Percentiles rank a stretch among this genome's conserved stretches.
These are phyloP conservation scores for Gambusia affinis DNA, from an alignment of 2,113 vertebrate genomes.

Conservation along the genomic window DNA sequence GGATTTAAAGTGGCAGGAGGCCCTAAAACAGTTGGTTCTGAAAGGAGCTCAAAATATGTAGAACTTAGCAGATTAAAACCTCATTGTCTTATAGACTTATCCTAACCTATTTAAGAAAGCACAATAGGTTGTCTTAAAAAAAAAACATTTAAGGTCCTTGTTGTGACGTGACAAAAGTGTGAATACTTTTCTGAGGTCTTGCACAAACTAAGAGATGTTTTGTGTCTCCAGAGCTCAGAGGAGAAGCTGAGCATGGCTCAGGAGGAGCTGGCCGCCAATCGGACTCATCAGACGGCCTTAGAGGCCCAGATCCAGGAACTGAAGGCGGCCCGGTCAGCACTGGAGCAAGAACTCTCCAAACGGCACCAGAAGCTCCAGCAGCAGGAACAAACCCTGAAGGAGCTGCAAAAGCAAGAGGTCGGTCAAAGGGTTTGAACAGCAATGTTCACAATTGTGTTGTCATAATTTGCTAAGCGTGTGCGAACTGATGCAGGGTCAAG, in stretches of 20 bases:
- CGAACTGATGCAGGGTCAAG: constrained; percentile 74
- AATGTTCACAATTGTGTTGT: background rate
- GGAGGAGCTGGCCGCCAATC: constrained; percentile 90
- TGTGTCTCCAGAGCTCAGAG: constrained; percentile 81
- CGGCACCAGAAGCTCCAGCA: constrained; percentile 82
- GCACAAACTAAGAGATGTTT: background rate
- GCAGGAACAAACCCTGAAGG: constrained; percentile 81
- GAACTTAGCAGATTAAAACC: no score
- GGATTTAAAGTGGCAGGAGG: no score
- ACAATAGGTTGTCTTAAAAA: no score
- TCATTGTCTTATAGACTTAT: no score
- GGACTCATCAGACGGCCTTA: constrained; percentile 84
- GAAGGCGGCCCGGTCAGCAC: constrained; percentile 68
- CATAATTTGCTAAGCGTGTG: background rate
- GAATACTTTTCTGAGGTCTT: background rate
- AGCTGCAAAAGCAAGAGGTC: constrained; percentile 89
- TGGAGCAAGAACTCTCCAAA: constrained; percentile 86
- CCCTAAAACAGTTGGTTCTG: no score
- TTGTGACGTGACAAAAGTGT: background rate
- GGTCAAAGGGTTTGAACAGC: background rate
- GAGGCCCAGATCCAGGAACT: constrained; percentile 88
- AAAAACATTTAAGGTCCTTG: background rate
- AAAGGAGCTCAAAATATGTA: no score
- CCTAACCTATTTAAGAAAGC: no score
- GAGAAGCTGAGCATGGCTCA: constrained; percentile 89